Evolutionary conservation across 2,113 vertebrate species (phyloP).

Genomic region (Herpailurus yagouaroundi): DNA sequence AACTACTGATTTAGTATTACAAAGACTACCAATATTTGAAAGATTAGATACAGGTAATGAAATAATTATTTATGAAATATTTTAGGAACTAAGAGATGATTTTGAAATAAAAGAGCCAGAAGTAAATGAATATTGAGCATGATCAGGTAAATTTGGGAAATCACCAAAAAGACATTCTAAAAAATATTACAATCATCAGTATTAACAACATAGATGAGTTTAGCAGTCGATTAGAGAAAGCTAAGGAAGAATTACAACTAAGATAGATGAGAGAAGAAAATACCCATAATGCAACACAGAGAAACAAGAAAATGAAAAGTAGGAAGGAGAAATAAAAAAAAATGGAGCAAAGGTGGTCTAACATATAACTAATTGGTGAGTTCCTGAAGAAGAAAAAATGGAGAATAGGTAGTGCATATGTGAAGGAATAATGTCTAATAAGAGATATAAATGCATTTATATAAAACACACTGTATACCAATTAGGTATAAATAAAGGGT

Average conservation of each 20-base stretch:
- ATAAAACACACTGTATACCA: neutral
- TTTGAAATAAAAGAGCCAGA: neutral
- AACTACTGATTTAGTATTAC: neutral
- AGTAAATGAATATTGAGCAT: neutral
- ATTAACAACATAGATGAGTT: neutral
- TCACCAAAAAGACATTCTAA: neutral
- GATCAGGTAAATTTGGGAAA: neutral
- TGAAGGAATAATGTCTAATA: neutral
- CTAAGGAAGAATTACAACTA: neutral
- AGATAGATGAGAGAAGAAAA: neutral
- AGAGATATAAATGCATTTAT: neutral
- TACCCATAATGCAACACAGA: neutral
- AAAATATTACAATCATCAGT: neutral
- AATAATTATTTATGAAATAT: constrained; percentile 5
- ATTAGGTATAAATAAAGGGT: neutral
- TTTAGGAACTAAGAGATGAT: neutral
- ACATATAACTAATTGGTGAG: neutral
- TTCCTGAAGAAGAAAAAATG: neutral
- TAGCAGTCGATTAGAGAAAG: too few relatives aligned
- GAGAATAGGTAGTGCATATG: neutral
- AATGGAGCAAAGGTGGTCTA: neutral
- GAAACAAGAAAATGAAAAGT: neutral
- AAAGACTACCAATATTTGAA: neutral
- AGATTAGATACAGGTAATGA: neutral
- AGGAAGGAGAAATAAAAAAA: neutral